Base-by-base conservation (phyloP, 2,888 invertebrate genomes). In the Osmoderma eremita region DNA sequence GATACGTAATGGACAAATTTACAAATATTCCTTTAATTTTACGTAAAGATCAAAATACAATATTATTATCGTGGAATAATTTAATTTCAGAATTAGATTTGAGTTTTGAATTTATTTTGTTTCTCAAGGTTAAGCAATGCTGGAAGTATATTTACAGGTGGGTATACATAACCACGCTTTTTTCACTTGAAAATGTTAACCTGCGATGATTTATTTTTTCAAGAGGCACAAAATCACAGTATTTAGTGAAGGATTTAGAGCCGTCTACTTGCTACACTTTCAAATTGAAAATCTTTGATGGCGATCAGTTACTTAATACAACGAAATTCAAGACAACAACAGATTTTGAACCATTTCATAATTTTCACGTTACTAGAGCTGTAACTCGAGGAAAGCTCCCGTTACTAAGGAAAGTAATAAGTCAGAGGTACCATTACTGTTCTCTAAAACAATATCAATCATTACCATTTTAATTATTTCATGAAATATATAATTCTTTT, bases 231-330 rank as follows among this genome's bases (percentile, higher is more conserved):
- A 84, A 82, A 76, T 82, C 80, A 0, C 76, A 72, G 2, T 83
- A 80, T 71, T 78, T 75, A 38, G 82, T 87, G 24, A 81, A 82
- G 36, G 79, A 84, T 69, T 75, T 87, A 10, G 80, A 84, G 0
- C 84, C 86, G 0, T 80, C 84, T 66, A 82, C 83, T 22, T 84
- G 83, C 5, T 86, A 86, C 74, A 81, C 79, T 49, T 86, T 87
- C 71, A 78, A 86, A 12, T 68, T 87, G 1, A 81, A 80, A 75
- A 76, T 81, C 0, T 69, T 71, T 17, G 39, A 63, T 20, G 70
- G 54, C 3, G 38, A 79, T 78, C 12, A 70, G 83, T 30, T 81
- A 78, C 50, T 67, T 1, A 75, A 77, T 10, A 80, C 79, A 79
- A 66, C 74, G 8, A 65, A 75, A 62, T 80, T 81, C 67, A 79